These are phyloP conservation scores for Xanthia icteritia DNA, from an alignment of 2,888 invertebrate species.

Conservation along the genomic window DNA sequence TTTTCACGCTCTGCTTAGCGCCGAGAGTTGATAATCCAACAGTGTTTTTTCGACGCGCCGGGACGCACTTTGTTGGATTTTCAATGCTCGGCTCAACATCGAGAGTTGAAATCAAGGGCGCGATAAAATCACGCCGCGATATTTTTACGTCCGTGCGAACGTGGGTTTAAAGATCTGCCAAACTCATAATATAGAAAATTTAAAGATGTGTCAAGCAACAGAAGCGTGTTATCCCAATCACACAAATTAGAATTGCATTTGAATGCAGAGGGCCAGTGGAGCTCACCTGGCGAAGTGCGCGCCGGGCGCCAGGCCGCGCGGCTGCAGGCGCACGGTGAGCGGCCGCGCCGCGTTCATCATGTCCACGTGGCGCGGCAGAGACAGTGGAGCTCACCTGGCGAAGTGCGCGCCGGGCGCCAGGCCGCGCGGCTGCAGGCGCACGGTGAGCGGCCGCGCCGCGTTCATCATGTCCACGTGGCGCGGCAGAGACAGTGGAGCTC, in stretches of 20 bases:
- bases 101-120: too few relatives aligned
- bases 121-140: too few relatives aligned
- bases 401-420: constrained; percentile 95
- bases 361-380: constrained; percentile 95
- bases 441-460: constrained; percentile 92
- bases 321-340: constrained; percentile 94
- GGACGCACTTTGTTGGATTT: too few relatives aligned
- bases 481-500: constrained; percentile 94
- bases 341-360: constrained; percentile 94
- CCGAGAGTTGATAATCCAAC: too few relatives aligned
- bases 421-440: constrained; percentile 94
- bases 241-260: background rate
- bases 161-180: background rate
- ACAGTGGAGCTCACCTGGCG: constrained; percentile 95
- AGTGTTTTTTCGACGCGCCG: too few relatives aligned
- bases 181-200: background rate
- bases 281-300: constrained; percentile 95
- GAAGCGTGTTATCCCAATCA: background rate
- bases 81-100: too few relatives aligned
- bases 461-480: constrained; percentile 96
- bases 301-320: constrained; percentile 93
- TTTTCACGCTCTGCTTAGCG: too few relatives aligned
- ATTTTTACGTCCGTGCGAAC: too few relatives aligned
- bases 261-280: too few relatives aligned
- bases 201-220: background rate